Evolutionary conservation across 2,888 invertebrate genomes (phyloP).

Genomic region (Pyrochroa serraticornis): DNA sequence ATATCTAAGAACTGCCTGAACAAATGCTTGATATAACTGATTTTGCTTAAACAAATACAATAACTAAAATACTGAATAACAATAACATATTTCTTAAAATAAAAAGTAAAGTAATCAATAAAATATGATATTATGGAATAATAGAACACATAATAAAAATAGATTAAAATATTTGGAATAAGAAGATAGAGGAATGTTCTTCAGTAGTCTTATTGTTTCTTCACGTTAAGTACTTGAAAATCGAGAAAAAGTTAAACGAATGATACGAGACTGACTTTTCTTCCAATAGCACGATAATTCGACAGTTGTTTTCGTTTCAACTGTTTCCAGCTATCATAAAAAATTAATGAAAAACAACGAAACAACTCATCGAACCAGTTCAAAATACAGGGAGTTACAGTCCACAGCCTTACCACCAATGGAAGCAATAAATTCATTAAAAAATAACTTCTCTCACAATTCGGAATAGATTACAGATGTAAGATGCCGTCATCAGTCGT

Average conservation of each 20-base stretch:
- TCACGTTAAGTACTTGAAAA: constrained; percentile 23
- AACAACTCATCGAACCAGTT: too few species aligned
- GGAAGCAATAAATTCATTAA: constrained; percentile 14
- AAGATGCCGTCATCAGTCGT: constrained; percentile 53
- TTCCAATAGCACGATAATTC: too few species aligned
- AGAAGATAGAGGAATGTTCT: constrained; percentile 24
- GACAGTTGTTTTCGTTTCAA: too few species aligned
- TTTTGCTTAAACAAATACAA: constrained; percentile 21
- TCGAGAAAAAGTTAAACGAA: too few species aligned
- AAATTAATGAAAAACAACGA: too few species aligned
- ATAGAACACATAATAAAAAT: constrained; percentile 21
- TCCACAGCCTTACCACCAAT: constrained; percentile 20
- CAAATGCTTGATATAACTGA: constrained; percentile 18
- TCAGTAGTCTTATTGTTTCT: constrained; percentile 22
- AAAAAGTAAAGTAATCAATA: constrained; percentile 16
- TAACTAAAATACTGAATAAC: constrained; percentile 27
- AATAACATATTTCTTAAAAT: constrained; percentile 25
- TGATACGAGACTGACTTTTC: too few species aligned
- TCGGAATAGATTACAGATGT: constrained; percentile 41
- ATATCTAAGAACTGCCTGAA: too few species aligned
- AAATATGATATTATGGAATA: constrained; percentile 24
- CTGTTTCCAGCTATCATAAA: too few species aligned
- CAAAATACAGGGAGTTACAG: constrained; percentile 1
- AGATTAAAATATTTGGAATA: constrained; percentile 22
- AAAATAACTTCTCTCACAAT: too few species aligned